Base-by-base conservation (phyloP, 2,888 invertebrate species). In the Dryobotodes eremita region DNA sequence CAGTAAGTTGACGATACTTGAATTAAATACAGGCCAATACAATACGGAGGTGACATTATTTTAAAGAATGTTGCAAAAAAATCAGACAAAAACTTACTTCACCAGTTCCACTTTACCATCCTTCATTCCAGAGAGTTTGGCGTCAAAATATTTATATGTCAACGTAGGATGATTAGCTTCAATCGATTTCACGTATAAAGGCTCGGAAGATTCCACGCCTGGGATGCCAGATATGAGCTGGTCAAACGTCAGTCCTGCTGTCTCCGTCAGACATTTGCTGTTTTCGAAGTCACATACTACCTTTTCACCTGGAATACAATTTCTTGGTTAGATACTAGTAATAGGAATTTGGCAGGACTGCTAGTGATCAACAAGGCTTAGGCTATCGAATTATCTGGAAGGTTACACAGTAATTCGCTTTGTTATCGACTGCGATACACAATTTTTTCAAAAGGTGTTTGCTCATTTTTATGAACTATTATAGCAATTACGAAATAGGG, bases 181-280 rank as follows among this genome's bases (percentile, higher is more conserved):
- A 64, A 90, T 80, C 10, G 46, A 46, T 23, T 91, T 86, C 2
- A 86, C 36, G 10, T 77, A 26, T 3, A 94, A 59, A 2, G 93
- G 92, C 8, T 94, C 93, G 4, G 89, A 88, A n/a, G 86, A 23
- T 7, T 90, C 71, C 0, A 86, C 89, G 0, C 87, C 84, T 20
- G 88, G 88, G 11, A 82, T 77, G 11, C 91, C 93, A 2, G 57
- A 31, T n/a, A 83, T 59, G n/a, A 84, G 61, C 11, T 71, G 11
- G 2, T 57, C 11, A 55, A 73, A 84, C 15, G 46, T 31, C 53
- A 53, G 36, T 17, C 57, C 48, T 2, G 76, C 53, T 23, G 81
- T n/a, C 8, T 80, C 20, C 3, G 82, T 80, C 5, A 83, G 57
- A 59, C 88, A 93, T 23, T 71, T 75, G 13, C 62, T 71, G 53